Base-by-base conservation (phyloP, 2,797 vertebrate species). In the Enteromius treurensis region DNA sequence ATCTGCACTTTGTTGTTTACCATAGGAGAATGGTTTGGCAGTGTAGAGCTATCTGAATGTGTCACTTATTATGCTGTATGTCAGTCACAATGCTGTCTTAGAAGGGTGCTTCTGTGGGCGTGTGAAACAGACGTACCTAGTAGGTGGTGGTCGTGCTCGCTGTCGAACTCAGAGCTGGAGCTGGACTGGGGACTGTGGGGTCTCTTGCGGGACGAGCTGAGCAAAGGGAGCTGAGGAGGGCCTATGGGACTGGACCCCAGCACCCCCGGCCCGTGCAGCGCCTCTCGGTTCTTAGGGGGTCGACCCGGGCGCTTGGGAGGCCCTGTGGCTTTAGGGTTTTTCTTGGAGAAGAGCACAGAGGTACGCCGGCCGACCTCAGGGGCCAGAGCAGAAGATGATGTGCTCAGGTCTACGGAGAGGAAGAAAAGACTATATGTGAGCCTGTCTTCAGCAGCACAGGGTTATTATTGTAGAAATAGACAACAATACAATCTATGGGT, bases 281-380 rank as follows among this genome's bases (percentile, higher is more conserved):
- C 88, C 75, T 99, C 98, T 11, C 97, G 93, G 91, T 98, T 99
- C 94, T 99, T 99, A 0, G 98, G 98, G 13, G 98, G 98, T 8
- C 98, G 96, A 47, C 98, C 98, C 0, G 97, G 97, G 84, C 98
- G 96, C 93, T 99, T 99, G 37, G 98, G 97, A 55, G 97, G 97
- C 69, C 97, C 97, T 3, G 96, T 93, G 29, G 97, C 96, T 93
- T 98, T 99, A 82, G 95, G 97, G 92, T 98, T 99, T 94, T 99
- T 99, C 94, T 98, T 99, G 88, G 97, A 98, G 93, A 99, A 99
- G 85, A 99, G 97, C 86, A 99, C 97, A 17, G 97, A 99, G 17
- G 98, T 99, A 86, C 98, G 96, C 74, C 98, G 96, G 84, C 98
- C 98, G 86, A 99, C 98, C 92, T 99, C 98, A 55, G 98, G 96